Evolutionary conservation across 2,888 invertebrate genomes (phyloP).

Genomic region (Melanargia galathea): DNA sequence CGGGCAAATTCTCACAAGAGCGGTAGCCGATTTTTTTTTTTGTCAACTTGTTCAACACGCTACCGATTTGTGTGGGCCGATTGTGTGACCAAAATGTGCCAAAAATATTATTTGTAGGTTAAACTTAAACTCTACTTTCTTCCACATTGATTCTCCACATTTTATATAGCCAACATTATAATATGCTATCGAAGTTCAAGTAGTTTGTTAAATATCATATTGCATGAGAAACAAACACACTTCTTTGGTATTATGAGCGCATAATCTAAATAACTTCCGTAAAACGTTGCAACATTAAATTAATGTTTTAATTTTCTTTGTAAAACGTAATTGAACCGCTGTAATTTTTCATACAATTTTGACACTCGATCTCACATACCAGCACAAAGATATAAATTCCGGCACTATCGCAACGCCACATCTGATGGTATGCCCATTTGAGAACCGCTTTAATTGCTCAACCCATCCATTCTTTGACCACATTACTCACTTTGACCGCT

Average conservation of each 20-base stretch:
- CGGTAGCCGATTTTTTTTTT: constrained; percentile 61
- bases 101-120: not conserved
- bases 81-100: not conserved
- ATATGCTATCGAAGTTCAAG: not conserved
- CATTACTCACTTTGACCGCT: constrained; percentile 71
- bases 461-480: constrained; percentile 66
- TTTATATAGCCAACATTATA: not conserved
- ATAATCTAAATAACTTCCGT: not conserved
- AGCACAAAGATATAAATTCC: constrained; percentile 57
- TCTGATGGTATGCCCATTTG: constrained; percentile 67
- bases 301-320: constrained; percentile 40
- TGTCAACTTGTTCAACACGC: constrained; percentile 56
- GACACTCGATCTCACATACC: constrained; percentile 14
- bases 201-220: not conserved
- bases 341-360: constrained; percentile 15
- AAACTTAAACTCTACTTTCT: not conserved
- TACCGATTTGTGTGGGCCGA: constrained; percentile 66
- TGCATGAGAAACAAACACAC: not conserved
- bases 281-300: not conserved
- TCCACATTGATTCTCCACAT: not conserved
- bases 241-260: not conserved
- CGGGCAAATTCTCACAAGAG: constrained; percentile 65
- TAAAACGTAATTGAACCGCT: constrained; percentile 12
- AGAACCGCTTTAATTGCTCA: constrained; percentile 75
- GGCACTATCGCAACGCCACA: constrained; percentile 64